These are phyloP conservation scores for Aplysia californica DNA, from an alignment of 1,140 invertebrate genomes.

Conservation along the genomic window DNA sequence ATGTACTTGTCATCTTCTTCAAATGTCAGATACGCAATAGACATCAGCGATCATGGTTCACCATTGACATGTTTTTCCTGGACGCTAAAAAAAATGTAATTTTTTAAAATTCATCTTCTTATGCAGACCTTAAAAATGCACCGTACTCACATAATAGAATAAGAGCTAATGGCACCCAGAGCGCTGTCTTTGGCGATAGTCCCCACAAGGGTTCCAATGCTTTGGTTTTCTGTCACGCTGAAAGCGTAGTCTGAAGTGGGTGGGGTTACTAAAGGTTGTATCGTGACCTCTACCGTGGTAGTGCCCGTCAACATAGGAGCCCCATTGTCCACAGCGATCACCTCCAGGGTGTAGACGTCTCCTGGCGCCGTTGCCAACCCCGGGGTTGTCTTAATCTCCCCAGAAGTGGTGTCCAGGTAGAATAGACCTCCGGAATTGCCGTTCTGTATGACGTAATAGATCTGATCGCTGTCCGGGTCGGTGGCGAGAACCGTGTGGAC, in stretches of 20 bases:
- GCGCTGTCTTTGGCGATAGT: background rate
- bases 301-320: background rate
- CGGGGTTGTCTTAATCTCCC: conserved; percentile 1
- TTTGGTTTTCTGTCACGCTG: background rate
- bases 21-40: no score
- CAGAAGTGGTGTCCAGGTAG: background rate
- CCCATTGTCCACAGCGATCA: background rate
- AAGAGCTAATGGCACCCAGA: background rate
- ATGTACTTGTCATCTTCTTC: no score
- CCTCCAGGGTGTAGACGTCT: no score
- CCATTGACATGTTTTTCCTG: no score
- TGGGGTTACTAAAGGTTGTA: background rate
- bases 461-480: conserved; percentile 2
- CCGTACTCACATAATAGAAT: conserved; percentile 2
- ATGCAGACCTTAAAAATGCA: no score
- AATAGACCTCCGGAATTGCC: conserved; percentile 21
- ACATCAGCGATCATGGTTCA: no score
- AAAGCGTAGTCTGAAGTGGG: background rate
- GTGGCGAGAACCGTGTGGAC: background rate
- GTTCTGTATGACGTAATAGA: conserved; percentile 18
- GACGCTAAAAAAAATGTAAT: no score
- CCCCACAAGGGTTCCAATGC: background rate
- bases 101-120: no score
- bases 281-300: background rate
- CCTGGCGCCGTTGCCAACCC: background rate